Evolutionary conservation across 2,888 invertebrate genomes (phyloP).

Genomic region (Tenodera sinensis): DNA sequence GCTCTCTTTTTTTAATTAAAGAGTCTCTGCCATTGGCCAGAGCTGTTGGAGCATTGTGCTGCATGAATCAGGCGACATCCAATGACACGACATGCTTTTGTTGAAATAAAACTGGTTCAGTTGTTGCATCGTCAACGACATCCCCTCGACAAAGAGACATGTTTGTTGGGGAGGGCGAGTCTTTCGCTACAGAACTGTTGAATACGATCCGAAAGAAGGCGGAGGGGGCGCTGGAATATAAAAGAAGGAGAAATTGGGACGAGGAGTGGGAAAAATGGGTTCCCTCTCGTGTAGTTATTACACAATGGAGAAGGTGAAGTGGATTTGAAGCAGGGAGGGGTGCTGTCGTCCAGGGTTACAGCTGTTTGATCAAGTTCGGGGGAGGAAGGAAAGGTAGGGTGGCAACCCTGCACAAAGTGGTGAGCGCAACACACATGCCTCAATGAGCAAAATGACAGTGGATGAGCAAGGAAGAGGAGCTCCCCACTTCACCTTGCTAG

Average conservation of each 20-base stretch:
- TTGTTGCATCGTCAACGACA: neutral
- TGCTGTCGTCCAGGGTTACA: slow-evolving; percentile 6
- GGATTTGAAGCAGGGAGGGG: neutral
- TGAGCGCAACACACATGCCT: slow-evolving; percentile 1
- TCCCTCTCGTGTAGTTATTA: slow-evolving; percentile 7
- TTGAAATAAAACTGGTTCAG: neutral
- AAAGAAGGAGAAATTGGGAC: neutral
- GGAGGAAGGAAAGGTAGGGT: neutral
- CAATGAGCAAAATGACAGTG: slow-evolving; percentile 7
- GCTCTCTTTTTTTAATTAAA: neutral
- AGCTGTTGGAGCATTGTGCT: neutral
- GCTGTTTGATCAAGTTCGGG: slow-evolving; percentile 9
- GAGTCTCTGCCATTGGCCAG: neutral
- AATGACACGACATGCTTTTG: neutral
- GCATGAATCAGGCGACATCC: neutral
- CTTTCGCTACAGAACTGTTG: slow-evolving; percentile 2
- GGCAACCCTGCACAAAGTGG: neutral
- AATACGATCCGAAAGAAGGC: neutral
- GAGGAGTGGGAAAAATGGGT: neutral
- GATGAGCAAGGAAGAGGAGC: neutral
- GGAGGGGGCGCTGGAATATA: slow-evolving; percentile 10
- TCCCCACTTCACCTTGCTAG: neutral
- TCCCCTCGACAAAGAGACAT: neutral
- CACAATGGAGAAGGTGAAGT: slow-evolving; percentile 17
- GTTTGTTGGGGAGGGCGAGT: neutral